phyloP scores from a whole-genome alignment of 1,140 invertebrate species.

The Meloidogyne hapla region DNA sequence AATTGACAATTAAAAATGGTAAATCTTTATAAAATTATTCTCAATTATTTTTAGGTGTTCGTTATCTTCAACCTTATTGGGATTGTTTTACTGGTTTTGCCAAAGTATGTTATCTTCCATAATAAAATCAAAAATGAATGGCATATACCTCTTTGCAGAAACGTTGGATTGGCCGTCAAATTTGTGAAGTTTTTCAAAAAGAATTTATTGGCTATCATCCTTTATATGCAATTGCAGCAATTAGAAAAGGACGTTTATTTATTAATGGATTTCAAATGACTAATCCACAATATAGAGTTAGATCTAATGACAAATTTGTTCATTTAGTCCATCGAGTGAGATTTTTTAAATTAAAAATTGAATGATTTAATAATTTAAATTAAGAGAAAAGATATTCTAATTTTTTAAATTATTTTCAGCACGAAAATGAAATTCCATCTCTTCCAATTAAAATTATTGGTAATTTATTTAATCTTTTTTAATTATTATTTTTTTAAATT shows the following conservation, averaged over 20 bases:
- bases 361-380: too few relatives aligned
- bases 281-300: conserved; percentile 79
- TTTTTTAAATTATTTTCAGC: conserved; percentile 20
- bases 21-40: background rate
- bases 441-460: conserved; percentile 71
- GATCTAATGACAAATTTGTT: conserved; percentile 88
- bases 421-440: conserved; percentile 32
- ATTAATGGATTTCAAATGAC: conserved; percentile 91
- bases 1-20: conserved; percentile 15
- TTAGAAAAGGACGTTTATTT: conserved; percentile 82
- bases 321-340: conserved; percentile 74
- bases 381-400: too few relatives aligned
- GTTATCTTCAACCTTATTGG: conserved; percentile 95
- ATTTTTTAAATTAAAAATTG: background rate
- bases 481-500: background rate
- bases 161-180: conserved; percentile 89
- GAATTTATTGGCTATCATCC: conserved; percentile 69
- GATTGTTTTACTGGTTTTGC: conserved; percentile 88
- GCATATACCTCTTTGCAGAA: too few relatives aligned
- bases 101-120: too few relatives aligned
- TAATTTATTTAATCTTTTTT: background rate
- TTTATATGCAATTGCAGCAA: conserved; percentile 73
- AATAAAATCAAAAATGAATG: too few relatives aligned
- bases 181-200: conserved; percentile 86
- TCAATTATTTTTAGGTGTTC: conserved; percentile 73